phyloP scores from a whole-genome alignment of 2,888 invertebrate genomes.

The Galeruca laticollis region DNA sequence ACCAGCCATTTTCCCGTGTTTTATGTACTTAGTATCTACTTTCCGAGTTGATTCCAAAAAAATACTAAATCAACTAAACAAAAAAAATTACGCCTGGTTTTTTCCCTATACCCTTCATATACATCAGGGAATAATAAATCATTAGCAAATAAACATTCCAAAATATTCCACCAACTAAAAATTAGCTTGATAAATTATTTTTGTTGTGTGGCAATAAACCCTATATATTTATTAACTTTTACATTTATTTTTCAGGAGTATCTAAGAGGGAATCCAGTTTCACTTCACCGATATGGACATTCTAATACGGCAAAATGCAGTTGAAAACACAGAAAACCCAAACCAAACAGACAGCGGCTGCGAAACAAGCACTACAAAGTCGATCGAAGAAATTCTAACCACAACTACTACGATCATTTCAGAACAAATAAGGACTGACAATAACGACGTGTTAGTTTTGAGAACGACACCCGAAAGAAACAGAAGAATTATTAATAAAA shows the following conservation, averaged over 20 bases:
- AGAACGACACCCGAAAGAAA: slow-evolving; percentile 47
- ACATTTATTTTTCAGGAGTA: slow-evolving; percentile 39
- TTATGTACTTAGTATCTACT: too few relatives aligned
- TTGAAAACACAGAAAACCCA: slow-evolving; percentile 4
- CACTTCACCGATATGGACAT: slow-evolving; percentile 36
- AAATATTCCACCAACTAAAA: too few relatives aligned
- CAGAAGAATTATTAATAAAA: slow-evolving; percentile 50
- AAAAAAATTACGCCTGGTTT: too few relatives aligned
- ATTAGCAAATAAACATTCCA: too few relatives aligned
- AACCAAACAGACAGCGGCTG: slow-evolving; percentile 35
- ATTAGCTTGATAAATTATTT: background rate
- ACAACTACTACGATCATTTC: slow-evolving; percentile 5
- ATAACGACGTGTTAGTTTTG: slow-evolving; percentile 48
- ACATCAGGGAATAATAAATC: too few relatives aligned
- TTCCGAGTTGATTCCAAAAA: too few relatives aligned
- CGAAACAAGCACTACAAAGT: slow-evolving; percentile 30
- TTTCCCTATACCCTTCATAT: too few relatives aligned
- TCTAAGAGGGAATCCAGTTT: slow-evolving; percentile 15
- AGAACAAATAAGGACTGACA: background rate
- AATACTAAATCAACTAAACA: too few relatives aligned
- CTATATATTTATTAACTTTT: background rate
- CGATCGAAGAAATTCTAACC: slow-evolving; percentile 18
- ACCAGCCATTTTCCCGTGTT: too few relatives aligned
- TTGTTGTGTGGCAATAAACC: background rate
- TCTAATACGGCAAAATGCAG: slow-evolving; percentile 2